Conservation (phyloP, 2,113 vertebrate genomes). For the Daboia siamensis region DNA sequence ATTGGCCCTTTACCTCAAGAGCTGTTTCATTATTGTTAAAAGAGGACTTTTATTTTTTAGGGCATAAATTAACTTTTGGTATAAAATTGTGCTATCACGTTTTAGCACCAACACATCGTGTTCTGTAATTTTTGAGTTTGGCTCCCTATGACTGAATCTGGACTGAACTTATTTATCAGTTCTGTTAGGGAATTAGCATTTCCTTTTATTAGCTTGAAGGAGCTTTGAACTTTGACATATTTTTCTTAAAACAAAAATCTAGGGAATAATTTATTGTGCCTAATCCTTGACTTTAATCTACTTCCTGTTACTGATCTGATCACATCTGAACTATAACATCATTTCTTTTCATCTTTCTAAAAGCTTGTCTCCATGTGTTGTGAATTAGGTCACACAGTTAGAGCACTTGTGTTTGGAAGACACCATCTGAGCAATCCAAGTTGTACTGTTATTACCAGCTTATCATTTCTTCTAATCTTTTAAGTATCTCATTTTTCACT, state of each 20-base stretch:
- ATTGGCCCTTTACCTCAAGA: background rate
- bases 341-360: background rate
- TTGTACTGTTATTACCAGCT: slow-evolving; percentile 31
- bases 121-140: background rate
- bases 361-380: background rate
- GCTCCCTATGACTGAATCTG: background rate
- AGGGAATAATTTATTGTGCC: background rate
- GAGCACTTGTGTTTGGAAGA: slow-evolving; percentile 20
- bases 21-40: background rate
- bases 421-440: slow-evolving; percentile 1
- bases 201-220: background rate
- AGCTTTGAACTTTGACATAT: background rate
- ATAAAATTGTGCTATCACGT: background rate
- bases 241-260: slow-evolving; percentile 6
- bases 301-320: background rate
- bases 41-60: background rate
- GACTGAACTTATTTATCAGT: background rate
- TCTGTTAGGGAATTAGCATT: background rate
- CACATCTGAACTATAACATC: background rate
- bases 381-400: slow-evolving; percentile 4
- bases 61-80: background rate
- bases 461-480: slow-evolving; percentile 20
- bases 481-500: slow-evolving; percentile 34
- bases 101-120: background rate
- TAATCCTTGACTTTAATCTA: too few relatives aligned